Base-by-base conservation (phyloP, 2,888 invertebrate species). In the Trilocha varians region DNA sequence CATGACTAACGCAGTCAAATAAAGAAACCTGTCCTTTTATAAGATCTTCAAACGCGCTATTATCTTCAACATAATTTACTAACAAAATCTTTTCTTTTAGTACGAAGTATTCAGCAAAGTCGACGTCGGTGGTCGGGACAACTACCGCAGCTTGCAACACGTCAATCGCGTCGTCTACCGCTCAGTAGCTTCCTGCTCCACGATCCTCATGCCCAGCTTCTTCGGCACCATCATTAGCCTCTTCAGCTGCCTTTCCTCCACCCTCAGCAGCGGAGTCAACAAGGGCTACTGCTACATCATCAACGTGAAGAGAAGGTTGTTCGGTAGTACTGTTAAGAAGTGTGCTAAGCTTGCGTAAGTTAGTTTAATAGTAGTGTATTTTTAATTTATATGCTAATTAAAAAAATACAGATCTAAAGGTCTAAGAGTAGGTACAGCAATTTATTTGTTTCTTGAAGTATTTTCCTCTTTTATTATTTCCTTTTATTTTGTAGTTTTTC, bases 121-220 rank as follows among this genome's bases (percentile, higher is more conserved):
- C 0, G 62, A 82, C 47, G 60, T 84, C 0, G 80, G 77, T 1
- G 72, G 72, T 13, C 58, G 70, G 11, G 69, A 69, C 60, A 88
- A 87, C 70, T 85, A 80, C 63, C 68, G 88, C 11, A 76, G 78
- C 9, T 60, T 77, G 1, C 87, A 87, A 39, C 53, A 72, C 0
- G 50, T 61, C 5, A 70, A 76, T 50, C 70, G 85, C 4, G 53
- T 76, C 9, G 68, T 86, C 1, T 84, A 78, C 67, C 71, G 78
- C 1, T 78, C 80, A 5, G 43, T 59, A 1, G 65, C 74, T 0
- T 75, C 80, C 0, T 65, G 70, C 43, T 62, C 76, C 3, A 41
- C 65, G 6, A 45, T 70, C 32, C 13, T 65, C 1, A 32, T 59
- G 0, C 75, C 82, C 0, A 59, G 65, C 3, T 36, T 72, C 36